Evolutionary conservation across 2,797 vertebrate species (phyloP).

Genomic region (Clarias laeviceps): DNA sequence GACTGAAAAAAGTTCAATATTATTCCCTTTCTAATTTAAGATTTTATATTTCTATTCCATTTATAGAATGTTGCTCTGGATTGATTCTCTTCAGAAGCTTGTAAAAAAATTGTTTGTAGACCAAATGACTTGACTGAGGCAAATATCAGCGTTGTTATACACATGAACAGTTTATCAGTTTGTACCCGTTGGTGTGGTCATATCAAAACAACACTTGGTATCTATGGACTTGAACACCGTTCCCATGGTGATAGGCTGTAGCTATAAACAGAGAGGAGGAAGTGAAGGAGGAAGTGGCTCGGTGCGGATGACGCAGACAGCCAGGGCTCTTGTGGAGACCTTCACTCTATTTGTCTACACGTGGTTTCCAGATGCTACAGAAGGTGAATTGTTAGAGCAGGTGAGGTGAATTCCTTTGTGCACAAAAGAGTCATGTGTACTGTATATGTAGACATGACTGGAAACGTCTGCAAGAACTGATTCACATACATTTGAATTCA

Average conservation of each 20-base stretch:
- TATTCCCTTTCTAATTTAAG: not conserved
- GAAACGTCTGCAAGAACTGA: not conserved
- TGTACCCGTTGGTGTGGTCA: conserved; percentile 27
- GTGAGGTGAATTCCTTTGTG: not conserved
- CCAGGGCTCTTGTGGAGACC: conserved; percentile 27
- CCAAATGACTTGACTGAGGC: not conserved
- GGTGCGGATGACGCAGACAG: conserved; percentile 49
- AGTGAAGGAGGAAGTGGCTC: conserved; percentile 56
- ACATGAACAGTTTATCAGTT: conserved; percentile 24
- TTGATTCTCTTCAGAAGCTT: not conserved
- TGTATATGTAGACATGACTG: too few species aligned
- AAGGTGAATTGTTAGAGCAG: not conserved
- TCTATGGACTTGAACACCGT: conserved; percentile 46
- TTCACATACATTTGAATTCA: not conserved
- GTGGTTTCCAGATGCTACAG: conserved; percentile 38
- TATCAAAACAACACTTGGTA: conserved; percentile 40
- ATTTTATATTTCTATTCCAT: too few species aligned
- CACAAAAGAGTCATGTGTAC: not conserved
- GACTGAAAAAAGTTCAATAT: not conserved
- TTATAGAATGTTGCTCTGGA: not conserved
- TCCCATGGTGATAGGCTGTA: conserved; percentile 55
- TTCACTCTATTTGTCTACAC: conserved; percentile 33
- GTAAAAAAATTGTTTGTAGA: not conserved
- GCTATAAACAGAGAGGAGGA: conserved; percentile 67
- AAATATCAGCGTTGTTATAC: not conserved